Base-by-base conservation (phyloP, 2,888 invertebrate species). In the Cheilosia grossa region DNA sequence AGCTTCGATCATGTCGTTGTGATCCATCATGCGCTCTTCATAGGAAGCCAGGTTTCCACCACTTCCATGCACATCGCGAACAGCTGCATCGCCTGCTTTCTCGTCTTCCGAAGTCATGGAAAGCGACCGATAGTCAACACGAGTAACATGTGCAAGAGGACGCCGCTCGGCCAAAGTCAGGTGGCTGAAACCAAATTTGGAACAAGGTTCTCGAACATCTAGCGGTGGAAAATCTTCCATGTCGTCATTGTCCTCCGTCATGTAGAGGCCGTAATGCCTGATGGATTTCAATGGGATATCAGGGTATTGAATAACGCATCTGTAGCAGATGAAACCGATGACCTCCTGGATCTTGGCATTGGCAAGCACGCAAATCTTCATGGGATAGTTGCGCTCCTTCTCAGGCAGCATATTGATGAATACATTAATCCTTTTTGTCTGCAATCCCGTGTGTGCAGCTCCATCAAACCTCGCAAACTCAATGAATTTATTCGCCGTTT, bases 381-480 rank as follows among this genome's bases (percentile, higher is more conserved):
- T 93, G 0, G 98, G 98, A 92, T 97, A 98, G 88, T 95, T 95
- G 87, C 97, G 94, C 86, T 97, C 95, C 73, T 95, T 95, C 85
- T 95, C 95, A 0, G 96, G 94, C 33, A 97, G 93, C 96, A 98
- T 97, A 63, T 97, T 97, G 91, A 98, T 94, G 90, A 96, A 98
- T 87, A 99, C 98, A 90, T 96, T 96, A 89, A 98, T 97, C 87
- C 95, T 96, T 91, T 97, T 96, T 0, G 95, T 95, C 24, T 96
- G 94, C 63, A 96, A 93, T 30, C 96, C 96, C 72, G 96, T 93
- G 91, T 97, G 97, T 42, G 96, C 95, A 80, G 95, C 96, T 85
- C 98, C 98, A 93, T 98, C 98, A 92, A 96, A 98, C 92, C 96
- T 96, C 3, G 97, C 96, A 93, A 96, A 99, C 89, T 97, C 96